Evolutionary conservation across 2,113 vertebrate species (phyloP).

Genomic region (Variabilichromis moorii): DNA sequence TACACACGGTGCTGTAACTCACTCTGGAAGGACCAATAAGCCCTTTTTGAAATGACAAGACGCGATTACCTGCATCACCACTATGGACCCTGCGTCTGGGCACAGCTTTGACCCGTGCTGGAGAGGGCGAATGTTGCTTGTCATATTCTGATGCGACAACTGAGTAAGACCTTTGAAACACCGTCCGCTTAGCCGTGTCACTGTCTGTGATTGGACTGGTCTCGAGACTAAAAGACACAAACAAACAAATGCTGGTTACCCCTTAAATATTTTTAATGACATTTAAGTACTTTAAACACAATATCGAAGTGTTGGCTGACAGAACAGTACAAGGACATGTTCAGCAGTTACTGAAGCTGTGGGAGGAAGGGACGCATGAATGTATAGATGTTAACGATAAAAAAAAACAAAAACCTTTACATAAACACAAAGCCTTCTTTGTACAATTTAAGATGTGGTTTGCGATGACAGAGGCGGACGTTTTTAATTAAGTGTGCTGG

Average conservation of each 20-base stretch:
- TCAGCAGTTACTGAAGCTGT: not conserved
- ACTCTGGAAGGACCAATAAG: not conserved
- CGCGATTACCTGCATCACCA: constrained; percentile 85
- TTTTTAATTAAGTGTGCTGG: not conserved
- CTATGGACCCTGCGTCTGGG: constrained; percentile 95
- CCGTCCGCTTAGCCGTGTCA: constrained; percentile 91
- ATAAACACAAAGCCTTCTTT: not conserved
- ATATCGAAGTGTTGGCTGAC: not conserved
- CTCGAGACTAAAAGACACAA: constrained; percentile 78
- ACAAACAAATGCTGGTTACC: not conserved
- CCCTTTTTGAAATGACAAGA: not conserved
- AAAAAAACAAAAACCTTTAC: not conserved
- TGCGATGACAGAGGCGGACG: not conserved
- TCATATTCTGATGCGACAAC: constrained; percentile 98
- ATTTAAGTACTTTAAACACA: not conserved
- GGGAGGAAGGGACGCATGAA: not conserved
- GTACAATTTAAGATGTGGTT: not conserved
- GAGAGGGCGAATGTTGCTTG: constrained; percentile 94
- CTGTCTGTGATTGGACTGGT: constrained; percentile 97
- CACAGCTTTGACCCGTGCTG: constrained; percentile 91
- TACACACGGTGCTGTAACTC: not conserved
- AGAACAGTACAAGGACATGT: not conserved
- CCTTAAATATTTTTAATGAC: not conserved
- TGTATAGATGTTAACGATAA: not conserved
- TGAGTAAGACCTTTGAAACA: constrained; percentile 97